phyloP scores from a whole-genome alignment of 2,888 invertebrate species.

The Mycalesis mineus region DNA sequence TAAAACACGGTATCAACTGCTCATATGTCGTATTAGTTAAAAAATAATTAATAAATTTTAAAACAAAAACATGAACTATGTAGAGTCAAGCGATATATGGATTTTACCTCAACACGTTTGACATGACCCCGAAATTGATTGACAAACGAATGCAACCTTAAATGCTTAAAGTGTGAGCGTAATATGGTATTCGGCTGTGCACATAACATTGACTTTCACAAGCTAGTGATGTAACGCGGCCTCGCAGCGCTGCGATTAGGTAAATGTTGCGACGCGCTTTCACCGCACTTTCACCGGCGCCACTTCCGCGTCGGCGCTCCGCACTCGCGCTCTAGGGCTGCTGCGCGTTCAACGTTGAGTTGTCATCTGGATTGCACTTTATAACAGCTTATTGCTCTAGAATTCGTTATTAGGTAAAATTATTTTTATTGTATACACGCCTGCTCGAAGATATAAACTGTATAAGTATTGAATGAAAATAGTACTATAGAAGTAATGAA shows the following conservation, averaged over 20 bases:
- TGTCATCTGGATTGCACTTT: background rate
- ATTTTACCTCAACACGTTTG: background rate
- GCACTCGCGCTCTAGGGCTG: background rate
- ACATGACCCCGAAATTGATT: background rate
- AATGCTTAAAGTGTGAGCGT: background rate
- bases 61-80: too few species aligned
- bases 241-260: constrained; percentile 53
- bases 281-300: constrained; percentile 71
- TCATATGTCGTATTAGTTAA: too few species aligned
- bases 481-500: too few species aligned
- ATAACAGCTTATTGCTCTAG: too few species aligned
- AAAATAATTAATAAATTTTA: too few species aligned
- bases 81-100: too few species aligned
- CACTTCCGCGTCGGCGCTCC: constrained; percentile 60
- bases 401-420: too few species aligned
- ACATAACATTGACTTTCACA: constrained; percentile 77
- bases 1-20: too few species aligned
- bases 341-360: background rate
- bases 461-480: too few species aligned
- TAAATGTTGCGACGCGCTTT: constrained; percentile 64
- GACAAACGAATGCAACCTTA: background rate
- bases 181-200: constrained; percentile 34
- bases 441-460: too few species aligned
- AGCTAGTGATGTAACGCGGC: constrained; percentile 48
- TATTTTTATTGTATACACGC: too few species aligned